Percentiles rank a stretch among this genome's conserved stretches.
Evolutionary conservation across 2,797 vertebrate genomes (phyloP).

Genomic region (Rachycentron canadum): DNA sequence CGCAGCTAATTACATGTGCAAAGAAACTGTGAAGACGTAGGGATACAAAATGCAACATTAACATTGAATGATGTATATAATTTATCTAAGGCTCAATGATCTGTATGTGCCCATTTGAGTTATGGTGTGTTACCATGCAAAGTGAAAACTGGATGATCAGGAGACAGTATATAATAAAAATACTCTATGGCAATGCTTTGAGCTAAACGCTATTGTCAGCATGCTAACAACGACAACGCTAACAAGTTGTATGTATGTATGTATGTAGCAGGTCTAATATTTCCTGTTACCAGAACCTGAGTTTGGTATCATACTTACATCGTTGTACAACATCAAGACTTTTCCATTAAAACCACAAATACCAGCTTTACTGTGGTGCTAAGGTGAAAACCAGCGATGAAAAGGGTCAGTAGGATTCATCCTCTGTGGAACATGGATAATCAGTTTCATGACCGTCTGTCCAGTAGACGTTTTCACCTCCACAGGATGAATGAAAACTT

Average conservation of each 20-base stretch:
- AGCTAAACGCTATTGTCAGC: neutral
- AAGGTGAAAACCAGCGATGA: neutral
- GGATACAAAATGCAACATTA: neutral
- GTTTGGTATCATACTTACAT: neutral
- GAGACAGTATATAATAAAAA: neutral
- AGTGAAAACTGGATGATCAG: neutral
- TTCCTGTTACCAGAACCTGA: neutral
- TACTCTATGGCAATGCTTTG: too few species aligned
- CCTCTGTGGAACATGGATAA: too few species aligned
- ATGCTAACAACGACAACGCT: neutral
- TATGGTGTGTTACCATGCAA: neutral
- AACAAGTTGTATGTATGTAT: too few species aligned
- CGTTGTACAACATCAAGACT: too few species aligned
- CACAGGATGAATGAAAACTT: neutral
- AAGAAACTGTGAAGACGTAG: neutral
- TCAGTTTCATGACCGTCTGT: too few species aligned
- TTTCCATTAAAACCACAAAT: too few species aligned
- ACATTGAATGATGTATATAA: neutral
- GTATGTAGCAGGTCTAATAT: too few species aligned
- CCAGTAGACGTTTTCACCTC: too few species aligned
- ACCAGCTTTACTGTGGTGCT: neutral
- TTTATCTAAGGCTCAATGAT: neutral
- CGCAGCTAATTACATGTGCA: neutral
- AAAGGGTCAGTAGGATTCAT: too few species aligned
- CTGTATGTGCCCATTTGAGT: neutral